Evolutionary conservation across 2,888 invertebrate species (phyloP).

Genomic region (Zootermopsis nevadensis): DNA sequence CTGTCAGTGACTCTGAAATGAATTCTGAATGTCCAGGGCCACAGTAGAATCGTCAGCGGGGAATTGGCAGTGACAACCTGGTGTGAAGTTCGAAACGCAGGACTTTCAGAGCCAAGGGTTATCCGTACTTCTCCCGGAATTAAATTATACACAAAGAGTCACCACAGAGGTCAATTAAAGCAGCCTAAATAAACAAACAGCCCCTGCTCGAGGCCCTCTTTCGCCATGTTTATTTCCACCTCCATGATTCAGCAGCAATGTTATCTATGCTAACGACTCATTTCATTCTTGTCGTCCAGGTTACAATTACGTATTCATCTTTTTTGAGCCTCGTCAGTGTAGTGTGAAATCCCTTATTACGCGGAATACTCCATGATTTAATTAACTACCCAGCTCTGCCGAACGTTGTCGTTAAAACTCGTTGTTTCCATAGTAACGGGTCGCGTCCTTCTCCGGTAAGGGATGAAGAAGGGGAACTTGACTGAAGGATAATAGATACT

Average conservation of each 20-base stretch:
- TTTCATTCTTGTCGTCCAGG: neutral
- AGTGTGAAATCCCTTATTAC: conserved; percentile 10
- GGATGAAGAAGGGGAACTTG: too few species aligned
- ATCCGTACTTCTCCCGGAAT: too few species aligned
- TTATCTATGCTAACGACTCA: conserved; percentile 2
- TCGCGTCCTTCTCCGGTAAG: too few species aligned
- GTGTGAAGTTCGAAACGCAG: too few species aligned
- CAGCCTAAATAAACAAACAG: neutral
- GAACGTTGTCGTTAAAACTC: neutral
- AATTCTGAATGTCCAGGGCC: too few species aligned
- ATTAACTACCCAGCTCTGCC: neutral
- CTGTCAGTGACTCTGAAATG: too few species aligned
- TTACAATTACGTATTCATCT: conserved; percentile 2
- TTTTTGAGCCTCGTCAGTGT: neutral
- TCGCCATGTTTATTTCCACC: neutral
- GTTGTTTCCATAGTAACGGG: neutral
- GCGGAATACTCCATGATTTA: neutral
- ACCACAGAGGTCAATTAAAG: neutral
- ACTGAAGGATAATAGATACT: too few species aligned
- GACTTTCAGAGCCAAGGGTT: too few species aligned
- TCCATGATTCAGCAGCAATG: neutral
- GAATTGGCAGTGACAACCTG: too few species aligned
- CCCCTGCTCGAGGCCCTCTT: neutral
- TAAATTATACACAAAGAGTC: neutral
- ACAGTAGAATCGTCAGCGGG: too few species aligned